Conservation (phyloP, 2,113 vertebrate genomes). For the Gambusia holbrooki region DNA sequence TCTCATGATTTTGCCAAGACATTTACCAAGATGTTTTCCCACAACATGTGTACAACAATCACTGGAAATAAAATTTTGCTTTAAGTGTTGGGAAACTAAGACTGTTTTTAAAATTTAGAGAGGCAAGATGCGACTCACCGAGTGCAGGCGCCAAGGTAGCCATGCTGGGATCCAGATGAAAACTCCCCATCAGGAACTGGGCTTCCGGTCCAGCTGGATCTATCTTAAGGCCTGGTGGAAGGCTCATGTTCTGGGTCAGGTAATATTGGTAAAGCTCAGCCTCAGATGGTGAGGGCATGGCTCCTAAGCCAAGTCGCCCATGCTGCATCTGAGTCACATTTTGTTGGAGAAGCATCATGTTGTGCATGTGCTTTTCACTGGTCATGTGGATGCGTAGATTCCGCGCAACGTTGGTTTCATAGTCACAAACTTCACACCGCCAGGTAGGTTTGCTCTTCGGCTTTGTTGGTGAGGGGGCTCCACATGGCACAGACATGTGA, state of each 20-base stretch:
- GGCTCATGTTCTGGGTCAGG: slow-evolving; percentile 96
- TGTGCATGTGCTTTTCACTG: slow-evolving; percentile 99
- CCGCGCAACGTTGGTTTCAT: slow-evolving; percentile 97
- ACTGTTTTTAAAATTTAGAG: neutral
- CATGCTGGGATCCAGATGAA: slow-evolving; percentile 92
- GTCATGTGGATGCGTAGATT: slow-evolving; percentile 99
- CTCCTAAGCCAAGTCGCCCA: slow-evolving; percentile 88
- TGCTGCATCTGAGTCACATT: slow-evolving; percentile 97
- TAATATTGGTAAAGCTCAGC: slow-evolving; percentile 99
- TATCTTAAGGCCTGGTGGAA: slow-evolving; percentile 90
- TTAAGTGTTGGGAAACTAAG: slow-evolving; percentile 5
- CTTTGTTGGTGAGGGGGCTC: slow-evolving; percentile 95
- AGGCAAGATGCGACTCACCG: slow-evolving; percentile 83
- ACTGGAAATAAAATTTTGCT: neutral
- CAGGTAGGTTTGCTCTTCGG: slow-evolving; percentile 98
- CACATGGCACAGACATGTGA: slow-evolving; percentile 88
- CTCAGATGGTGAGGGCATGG: slow-evolving; percentile 92
- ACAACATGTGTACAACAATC: no score
- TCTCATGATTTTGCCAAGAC: no score
- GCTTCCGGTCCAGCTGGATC: slow-evolving; percentile 88
- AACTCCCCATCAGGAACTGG: slow-evolving; percentile 93
- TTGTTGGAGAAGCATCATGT: slow-evolving; percentile 98
- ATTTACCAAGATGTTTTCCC: neutral
- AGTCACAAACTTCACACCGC: slow-evolving; percentile 98
- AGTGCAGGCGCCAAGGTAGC: slow-evolving; percentile 89